Conservation (phyloP, 2,113 vertebrate genomes). For the Rhynchomys soricoides region DNA sequence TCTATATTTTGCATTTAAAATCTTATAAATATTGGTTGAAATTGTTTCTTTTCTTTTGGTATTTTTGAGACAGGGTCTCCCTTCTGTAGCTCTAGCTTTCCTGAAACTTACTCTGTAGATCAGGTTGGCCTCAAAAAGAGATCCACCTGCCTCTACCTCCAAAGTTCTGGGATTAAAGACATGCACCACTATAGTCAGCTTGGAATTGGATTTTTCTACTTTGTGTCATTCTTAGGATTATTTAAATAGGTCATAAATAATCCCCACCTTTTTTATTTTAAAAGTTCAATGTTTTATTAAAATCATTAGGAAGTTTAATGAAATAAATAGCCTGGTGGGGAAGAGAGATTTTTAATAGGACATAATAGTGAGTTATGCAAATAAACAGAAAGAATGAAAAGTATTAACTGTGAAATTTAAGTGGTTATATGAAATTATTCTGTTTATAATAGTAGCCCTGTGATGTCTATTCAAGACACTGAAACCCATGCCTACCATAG, state of each 20-base stretch:
- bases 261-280: background rate
- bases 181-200: background rate
- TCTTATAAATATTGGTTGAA: background rate
- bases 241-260: background rate
- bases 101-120: background rate
- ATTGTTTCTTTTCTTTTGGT: background rate
- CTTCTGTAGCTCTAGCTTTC: background rate
- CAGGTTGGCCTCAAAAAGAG: background rate
- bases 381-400: conserved; percentile 76
- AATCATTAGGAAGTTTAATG: conserved; percentile 77
- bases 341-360: conserved; percentile 55
- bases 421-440: conserved; percentile 72
- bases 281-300: conserved; percentile 85
- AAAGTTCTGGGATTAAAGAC: background rate
- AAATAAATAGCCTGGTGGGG: conserved; percentile 40
- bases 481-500: conserved; percentile 54
- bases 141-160: background rate
- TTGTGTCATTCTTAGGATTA: background rate
- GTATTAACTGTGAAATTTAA: conserved; percentile 75
- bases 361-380: conserved; percentile 68
- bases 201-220: background rate
- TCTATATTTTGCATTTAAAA: conserved; percentile 32
- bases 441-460: conserved; percentile 64
- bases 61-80: background rate
- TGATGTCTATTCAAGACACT: conserved; percentile 70